Conservation (phyloP, 92 coral and sea anemone species). For the Actinostola sp. region DNA sequence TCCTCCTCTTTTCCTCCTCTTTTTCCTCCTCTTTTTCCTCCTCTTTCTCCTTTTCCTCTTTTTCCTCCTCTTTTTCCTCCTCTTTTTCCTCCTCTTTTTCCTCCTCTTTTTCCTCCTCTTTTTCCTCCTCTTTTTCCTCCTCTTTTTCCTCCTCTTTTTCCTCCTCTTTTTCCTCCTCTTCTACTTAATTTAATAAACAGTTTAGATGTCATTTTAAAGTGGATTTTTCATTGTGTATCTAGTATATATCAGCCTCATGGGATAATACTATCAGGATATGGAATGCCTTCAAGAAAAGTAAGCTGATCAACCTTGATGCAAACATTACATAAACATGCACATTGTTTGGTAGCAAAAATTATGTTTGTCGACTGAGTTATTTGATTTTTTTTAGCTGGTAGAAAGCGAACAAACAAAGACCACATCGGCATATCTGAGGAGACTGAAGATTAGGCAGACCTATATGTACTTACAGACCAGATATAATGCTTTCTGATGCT, state of each 20-base stretch:
- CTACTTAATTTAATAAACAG: neutral
- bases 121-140: no score
- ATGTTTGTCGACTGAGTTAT: neutral
- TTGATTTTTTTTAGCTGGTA: neutral
- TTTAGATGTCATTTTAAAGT: neutral
- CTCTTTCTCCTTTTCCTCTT: no score
- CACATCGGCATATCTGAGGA: neutral
- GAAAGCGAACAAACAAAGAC: neutral
- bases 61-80: no score
- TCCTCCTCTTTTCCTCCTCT: no score
- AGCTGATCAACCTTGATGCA: no score
- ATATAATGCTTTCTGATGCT: neutral
- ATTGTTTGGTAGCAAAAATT: neutral
- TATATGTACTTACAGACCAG: neutral
- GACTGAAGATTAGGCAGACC: neutral
- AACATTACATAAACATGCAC: no score
- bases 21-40: no score
- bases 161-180: neutral
- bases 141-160: no score
- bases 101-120: no score
- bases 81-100: no score
- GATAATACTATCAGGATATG: conserved; percentile 94
- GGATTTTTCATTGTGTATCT: neutral
- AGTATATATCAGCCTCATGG: conserved; percentile 97
- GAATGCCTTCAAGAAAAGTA: conserved; percentile 94